These are phyloP conservation scores for Dynastes grantii DNA, from an alignment of 2,888 invertebrate genomes.

Conservation along the genomic window DNA sequence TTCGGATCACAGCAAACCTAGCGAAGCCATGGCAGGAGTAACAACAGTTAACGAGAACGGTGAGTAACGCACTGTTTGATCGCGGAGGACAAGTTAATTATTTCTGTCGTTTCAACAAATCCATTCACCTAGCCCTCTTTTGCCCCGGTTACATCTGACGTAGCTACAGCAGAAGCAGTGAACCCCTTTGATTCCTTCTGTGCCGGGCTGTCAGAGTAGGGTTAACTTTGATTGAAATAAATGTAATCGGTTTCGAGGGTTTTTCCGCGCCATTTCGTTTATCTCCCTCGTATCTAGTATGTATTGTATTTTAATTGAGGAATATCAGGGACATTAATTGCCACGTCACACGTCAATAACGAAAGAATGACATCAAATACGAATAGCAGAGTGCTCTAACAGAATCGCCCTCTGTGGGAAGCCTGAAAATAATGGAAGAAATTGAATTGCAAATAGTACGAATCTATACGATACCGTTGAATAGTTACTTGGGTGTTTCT, in stretches of 20 bases:
- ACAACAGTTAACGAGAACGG: background rate
- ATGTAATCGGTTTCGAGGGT: slow-evolving; percentile 39
- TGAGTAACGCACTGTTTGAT: slow-evolving; percentile 15
- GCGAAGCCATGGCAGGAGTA: background rate
- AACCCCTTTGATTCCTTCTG: slow-evolving; percentile 31
- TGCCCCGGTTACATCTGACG: background rate
- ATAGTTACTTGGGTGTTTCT: no score
- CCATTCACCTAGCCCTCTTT: slow-evolving; percentile 4
- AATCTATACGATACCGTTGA: background rate
- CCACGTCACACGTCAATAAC: background rate
- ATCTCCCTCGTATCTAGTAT: slow-evolving; percentile 5
- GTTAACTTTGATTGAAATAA: slow-evolving; percentile 42
- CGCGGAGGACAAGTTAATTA: slow-evolving; percentile 40
- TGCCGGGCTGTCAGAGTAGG: slow-evolving; percentile 25
- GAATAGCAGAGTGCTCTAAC: background rate
- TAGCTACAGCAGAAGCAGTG: no score
- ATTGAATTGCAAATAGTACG: background rate
- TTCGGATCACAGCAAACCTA: slow-evolving; percentile 1
- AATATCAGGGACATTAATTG: slow-evolving; percentile 27
- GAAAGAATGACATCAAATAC: slow-evolving; percentile 18
- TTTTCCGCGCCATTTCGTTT: slow-evolving; percentile 31
- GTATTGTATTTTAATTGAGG: slow-evolving; percentile 12
- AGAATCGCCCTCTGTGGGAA: no score
- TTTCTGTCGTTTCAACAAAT: slow-evolving; percentile 41
- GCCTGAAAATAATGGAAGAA: no score